phyloP scores from a whole-genome alignment of 2,113 vertebrate genomes.

The Gambusia affinis region DNA sequence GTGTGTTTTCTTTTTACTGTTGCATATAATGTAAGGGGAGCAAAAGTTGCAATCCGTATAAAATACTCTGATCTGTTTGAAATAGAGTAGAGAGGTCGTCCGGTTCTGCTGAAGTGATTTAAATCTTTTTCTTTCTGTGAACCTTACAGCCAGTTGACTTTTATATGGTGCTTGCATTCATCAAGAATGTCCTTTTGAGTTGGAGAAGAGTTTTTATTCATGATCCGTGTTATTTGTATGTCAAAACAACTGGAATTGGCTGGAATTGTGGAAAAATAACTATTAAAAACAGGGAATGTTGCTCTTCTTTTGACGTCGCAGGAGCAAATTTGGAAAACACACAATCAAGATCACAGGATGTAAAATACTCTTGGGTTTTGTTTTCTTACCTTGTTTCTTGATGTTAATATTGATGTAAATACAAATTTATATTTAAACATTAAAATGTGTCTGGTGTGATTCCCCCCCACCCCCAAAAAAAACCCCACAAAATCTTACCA shows the following conservation, averaged over 20 bases:
- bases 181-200: conserved; percentile 58
- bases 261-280: conserved; percentile 51
- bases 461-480: no score
- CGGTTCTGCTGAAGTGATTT: conserved; percentile 67
- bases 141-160: conserved; percentile 60
- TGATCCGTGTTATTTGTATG: conserved; percentile 57
- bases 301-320: conserved; percentile 39
- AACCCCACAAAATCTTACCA: no score
- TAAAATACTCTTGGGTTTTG: conserved; percentile 83
- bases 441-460: conserved; percentile 41
- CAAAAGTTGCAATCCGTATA: conserved; percentile 61
- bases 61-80: conserved; percentile 57
- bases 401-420: conserved; percentile 98
- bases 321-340: conserved; percentile 54
- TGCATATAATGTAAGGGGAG: conserved; percentile 65
- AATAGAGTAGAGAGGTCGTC: conserved; percentile 60
- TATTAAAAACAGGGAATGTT: conserved; percentile 39
- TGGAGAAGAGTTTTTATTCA: conserved; percentile 46
- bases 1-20: conserved; percentile 61
- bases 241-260: conserved; percentile 41
- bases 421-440: conserved; percentile 99
- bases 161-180: conserved; percentile 62
- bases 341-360: conserved; percentile 79
- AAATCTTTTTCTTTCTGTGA: conserved; percentile 43
- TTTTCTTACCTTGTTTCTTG: conserved; percentile 84